These are phyloP conservation scores for Erebia aethiops DNA, from an alignment of 2,888 invertebrate species.

Conservation along the genomic window DNA sequence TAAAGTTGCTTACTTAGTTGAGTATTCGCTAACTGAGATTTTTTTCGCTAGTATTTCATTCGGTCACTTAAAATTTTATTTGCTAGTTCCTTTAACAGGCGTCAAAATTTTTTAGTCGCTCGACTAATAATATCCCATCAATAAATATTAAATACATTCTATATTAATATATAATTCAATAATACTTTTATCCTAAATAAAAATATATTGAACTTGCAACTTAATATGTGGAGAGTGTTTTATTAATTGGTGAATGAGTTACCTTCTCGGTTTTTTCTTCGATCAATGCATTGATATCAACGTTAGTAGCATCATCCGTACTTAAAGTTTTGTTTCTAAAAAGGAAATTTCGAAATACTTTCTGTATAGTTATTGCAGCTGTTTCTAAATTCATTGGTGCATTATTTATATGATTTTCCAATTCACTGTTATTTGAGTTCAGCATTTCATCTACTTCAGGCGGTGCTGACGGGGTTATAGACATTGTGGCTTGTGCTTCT, in stretches of 20 bases:
- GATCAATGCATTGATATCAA: constrained; percentile 49
- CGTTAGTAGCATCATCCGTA: constrained; percentile 64
- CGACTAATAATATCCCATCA: too few relatives aligned
- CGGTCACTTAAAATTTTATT: too few relatives aligned
- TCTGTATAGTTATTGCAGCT: constrained; percentile 82
- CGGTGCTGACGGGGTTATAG: background rate
- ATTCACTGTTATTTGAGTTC: constrained; percentile 20
- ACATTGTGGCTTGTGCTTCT: background rate
- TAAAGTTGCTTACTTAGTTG: too few relatives aligned
- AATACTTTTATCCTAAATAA: constrained; percentile 10
- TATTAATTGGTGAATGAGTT: constrained; percentile 10
- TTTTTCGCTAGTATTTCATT: too few relatives aligned
- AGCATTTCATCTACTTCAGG: constrained; percentile 23
- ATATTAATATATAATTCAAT: too few relatives aligned
- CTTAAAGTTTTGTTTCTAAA: constrained; percentile 74
- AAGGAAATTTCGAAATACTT: constrained; percentile 79
- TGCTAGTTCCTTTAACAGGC: too few relatives aligned
- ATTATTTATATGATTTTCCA: constrained; percentile 39
- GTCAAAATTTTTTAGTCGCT: too few relatives aligned
- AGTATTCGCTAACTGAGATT: too few relatives aligned
- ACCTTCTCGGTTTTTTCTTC: constrained; percentile 43
- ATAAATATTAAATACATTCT: background rate
- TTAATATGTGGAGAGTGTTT: background rate
- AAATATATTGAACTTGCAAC: background rate
- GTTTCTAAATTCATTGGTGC: constrained; percentile 76